A percentile compares a stretch with the other conserved stretches of the same genome.
Conservation (phyloP, 2,113 vertebrate genomes). For the Xiphophorus couchianus region DNA sequence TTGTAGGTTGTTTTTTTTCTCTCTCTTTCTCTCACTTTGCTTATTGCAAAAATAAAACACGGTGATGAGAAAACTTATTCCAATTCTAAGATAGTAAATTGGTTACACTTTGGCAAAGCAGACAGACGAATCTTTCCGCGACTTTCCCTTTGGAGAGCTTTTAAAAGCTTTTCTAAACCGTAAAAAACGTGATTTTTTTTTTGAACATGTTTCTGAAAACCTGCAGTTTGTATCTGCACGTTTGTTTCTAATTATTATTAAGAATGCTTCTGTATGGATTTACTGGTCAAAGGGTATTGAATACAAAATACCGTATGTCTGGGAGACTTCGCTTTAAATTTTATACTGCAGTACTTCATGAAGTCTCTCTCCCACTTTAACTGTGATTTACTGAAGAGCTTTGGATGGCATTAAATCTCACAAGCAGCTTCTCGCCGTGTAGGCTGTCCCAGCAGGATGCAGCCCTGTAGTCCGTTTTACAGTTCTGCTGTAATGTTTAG, state of each 20-base stretch:
- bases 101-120: neutral
- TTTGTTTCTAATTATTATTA: neutral
- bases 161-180: neutral
- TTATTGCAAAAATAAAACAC: neutral
- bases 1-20: neutral
- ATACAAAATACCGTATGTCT: conserved; percentile 16
- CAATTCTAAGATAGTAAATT: too few relatives aligned
- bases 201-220: neutral
- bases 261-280: neutral
- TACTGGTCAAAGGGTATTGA: neutral
- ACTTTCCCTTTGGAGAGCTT: neutral
- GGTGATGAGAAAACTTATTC: neutral
- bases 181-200: neutral
- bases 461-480: neutral
- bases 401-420: conserved; percentile 25
- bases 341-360: conserved; percentile 10
- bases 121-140: neutral
- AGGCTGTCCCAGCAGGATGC: neutral
- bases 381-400: conserved; percentile 21
- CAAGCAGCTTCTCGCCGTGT: neutral
- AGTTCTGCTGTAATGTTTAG: neutral
- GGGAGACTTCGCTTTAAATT: conserved; percentile 25
- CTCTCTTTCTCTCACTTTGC: neutral
- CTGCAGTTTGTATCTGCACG: neutral
- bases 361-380: conserved; percentile 15